A percentile compares a stretch with the other conserved stretches of the same genome.
Conservation (phyloP, 2,797 vertebrate genomes). For the Delichon dasypus region DNA sequence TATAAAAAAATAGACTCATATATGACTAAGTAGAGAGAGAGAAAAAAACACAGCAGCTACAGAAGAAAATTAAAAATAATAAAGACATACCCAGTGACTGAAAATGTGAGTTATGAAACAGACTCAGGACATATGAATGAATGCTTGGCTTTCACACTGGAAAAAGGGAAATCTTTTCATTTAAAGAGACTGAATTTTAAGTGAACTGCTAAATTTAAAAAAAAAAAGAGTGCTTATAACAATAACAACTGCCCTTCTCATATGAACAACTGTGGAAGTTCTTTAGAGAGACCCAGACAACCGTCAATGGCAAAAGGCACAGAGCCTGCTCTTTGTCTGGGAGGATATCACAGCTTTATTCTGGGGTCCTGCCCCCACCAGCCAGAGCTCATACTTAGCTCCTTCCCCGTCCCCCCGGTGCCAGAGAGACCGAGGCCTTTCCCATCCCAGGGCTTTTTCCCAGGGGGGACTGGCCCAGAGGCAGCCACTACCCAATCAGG, state of each 20-base stretch:
- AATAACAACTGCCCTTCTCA: neutral
- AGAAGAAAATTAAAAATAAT: slow-evolving; percentile 30
- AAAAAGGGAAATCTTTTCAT: neutral
- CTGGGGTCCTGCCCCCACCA: no score
- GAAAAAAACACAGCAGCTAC: neutral
- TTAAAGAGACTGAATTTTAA: neutral
- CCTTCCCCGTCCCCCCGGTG: no score
- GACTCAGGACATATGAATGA: neutral
- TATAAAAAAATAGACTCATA: neutral
- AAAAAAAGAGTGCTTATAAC: neutral
- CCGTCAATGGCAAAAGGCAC: no score
- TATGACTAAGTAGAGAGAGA: neutral
- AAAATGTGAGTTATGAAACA: slow-evolving; percentile 35
- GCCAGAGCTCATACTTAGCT: no score
- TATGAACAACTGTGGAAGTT: neutral
- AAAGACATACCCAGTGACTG: neutral
- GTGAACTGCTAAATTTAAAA: neutral
- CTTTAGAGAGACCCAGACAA: no score
- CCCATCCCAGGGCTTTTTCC: no score
- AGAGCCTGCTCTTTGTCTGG: no score
- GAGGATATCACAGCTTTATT: no score
- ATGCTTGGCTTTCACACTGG: neutral
- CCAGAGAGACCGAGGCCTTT: no score
- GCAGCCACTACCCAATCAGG: no score
- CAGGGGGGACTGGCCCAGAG: no score